Evolutionary conservation across 2,797 vertebrate genomes (phyloP).

Genomic region (Hoplostethus mediterraneus): DNA sequence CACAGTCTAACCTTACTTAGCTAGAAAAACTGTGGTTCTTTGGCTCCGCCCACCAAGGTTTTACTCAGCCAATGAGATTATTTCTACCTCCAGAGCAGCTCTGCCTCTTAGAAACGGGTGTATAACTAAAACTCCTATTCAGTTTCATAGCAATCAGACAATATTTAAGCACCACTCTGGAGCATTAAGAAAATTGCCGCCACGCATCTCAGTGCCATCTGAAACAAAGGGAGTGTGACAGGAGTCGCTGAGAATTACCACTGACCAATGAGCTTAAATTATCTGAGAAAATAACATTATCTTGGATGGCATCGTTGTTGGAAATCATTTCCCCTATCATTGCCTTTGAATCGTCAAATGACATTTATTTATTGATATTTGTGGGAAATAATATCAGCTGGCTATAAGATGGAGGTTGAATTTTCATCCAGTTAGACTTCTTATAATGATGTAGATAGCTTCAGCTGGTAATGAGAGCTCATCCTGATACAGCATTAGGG

Average conservation of each 20-base stretch:
- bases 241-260: conserved; percentile 27
- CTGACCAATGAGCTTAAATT: conserved; percentile 2
- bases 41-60: too few species aligned
- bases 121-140: neutral
- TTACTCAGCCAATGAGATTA: too few species aligned
- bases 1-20: too few species aligned
- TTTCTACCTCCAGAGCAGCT: too few species aligned
- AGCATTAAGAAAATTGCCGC: conserved; percentile 7
- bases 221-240: conserved; percentile 30
- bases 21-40: too few species aligned
- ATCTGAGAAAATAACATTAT: neutral
- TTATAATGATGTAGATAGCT: too few species aligned
- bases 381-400: conserved; percentile 31
- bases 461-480: conserved; percentile 32
- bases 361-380: conserved; percentile 9
- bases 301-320: conserved; percentile 13
- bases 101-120: too few species aligned
- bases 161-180: conserved; percentile 28
- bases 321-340: conserved; percentile 30
- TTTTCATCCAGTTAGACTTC: conserved; percentile 38
- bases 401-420: conserved; percentile 39
- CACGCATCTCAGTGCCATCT: conserved; percentile 21
- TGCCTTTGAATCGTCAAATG: conserved; percentile 37
- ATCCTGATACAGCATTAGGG: conserved; percentile 26
- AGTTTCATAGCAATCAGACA: conserved; percentile 25